These are phyloP conservation scores for Ammodytes marinus DNA, from an alignment of 2,113 vertebrate species.

Conservation along the genomic window DNA sequence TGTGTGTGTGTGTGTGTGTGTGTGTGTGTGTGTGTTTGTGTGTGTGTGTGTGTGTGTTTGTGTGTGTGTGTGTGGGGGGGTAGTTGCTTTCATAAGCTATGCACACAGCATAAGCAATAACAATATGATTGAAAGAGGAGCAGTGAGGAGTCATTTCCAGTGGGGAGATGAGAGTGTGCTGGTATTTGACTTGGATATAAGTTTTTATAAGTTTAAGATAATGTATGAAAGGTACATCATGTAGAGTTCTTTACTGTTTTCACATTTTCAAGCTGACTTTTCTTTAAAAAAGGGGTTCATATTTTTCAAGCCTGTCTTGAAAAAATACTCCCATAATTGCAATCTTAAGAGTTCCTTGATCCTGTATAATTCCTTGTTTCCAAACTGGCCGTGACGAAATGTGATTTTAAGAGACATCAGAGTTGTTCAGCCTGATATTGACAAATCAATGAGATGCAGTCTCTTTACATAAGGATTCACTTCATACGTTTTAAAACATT, in stretches of 20 bases:
- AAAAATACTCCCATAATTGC: not conserved
- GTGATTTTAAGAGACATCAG: not conserved
- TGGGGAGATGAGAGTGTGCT: not conserved
- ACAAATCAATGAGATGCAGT: no score
- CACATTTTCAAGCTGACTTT: not conserved
- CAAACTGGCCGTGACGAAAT: not conserved
- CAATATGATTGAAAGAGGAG: not conserved
- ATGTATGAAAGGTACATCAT: not conserved
- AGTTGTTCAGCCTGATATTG: no score
- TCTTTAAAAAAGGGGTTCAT: not conserved
- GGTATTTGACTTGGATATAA: constrained; percentile 9
- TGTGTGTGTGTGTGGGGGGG: no score
- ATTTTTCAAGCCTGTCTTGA: not conserved
- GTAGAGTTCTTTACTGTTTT: not conserved
- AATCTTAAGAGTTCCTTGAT: not conserved
- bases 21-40: no score
- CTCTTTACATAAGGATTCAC: no score
- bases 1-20: no score
- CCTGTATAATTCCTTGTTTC: not conserved
- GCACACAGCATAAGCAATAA: constrained; percentile 38
- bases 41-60: no score
- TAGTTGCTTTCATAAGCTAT: constrained; percentile 26
- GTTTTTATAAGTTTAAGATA: constrained; percentile 10
- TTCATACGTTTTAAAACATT: no score
- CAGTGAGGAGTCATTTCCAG: constrained; percentile 8